Conservation (phyloP, 2,888 invertebrate species). For the Acrobasis consociella region DNA sequence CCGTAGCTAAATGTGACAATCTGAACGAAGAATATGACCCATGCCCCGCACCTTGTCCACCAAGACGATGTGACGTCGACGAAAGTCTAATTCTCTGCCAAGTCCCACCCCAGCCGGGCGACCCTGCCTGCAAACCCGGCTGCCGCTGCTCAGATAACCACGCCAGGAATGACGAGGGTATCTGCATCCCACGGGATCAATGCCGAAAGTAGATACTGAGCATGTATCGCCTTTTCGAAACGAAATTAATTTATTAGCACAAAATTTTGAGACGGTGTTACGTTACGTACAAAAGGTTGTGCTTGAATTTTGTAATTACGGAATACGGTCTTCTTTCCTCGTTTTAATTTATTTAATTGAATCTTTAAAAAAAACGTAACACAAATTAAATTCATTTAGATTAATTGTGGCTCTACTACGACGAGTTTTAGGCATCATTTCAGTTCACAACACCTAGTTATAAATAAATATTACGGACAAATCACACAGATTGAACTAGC, state of each 20-base stretch:
- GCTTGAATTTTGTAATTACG: too few relatives aligned
- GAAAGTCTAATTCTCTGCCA: slow-evolving; percentile 4
- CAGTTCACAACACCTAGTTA: too few relatives aligned
- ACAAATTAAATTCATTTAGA: too few relatives aligned
- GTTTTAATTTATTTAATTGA: too few relatives aligned
- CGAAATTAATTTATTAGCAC: background rate
- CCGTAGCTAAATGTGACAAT: slow-evolving; percentile 25
- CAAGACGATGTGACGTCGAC: slow-evolving; percentile 32
- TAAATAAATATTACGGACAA: too few relatives aligned
- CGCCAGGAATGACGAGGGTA: slow-evolving; percentile 31
- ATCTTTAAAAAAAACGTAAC: too few relatives aligned
- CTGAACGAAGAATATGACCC: slow-evolving; percentile 31
- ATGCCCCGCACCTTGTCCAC: slow-evolving; percentile 35
- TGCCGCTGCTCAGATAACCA: slow-evolving; percentile 38
- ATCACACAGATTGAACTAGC: too few relatives aligned
- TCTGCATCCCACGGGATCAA: slow-evolving; percentile 36
- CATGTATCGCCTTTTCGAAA: background rate
- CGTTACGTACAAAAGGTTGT: background rate
- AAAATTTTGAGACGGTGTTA: background rate
- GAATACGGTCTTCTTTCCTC: too few relatives aligned
- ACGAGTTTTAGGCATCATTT: too few relatives aligned
- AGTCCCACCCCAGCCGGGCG: slow-evolving; percentile 22
- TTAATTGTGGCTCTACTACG: too few relatives aligned
- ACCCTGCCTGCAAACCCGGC: slow-evolving; percentile 28
- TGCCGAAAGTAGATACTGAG: slow-evolving; percentile 41